Evolutionary conservation across 1,140 invertebrate species (phyloP).

Genomic region (Lepidurus packardi): DNA sequence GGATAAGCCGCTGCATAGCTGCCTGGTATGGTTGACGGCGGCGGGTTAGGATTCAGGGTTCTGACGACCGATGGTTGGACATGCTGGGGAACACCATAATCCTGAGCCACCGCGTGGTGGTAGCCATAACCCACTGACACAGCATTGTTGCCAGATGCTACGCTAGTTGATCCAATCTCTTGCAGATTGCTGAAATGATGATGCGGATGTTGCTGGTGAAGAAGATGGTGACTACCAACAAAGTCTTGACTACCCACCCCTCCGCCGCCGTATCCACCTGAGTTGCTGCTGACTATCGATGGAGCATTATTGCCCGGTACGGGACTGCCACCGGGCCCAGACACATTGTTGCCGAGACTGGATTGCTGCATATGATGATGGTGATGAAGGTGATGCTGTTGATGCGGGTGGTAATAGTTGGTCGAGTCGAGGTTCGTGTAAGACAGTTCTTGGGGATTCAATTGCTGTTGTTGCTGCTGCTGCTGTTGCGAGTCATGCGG

Average conservation of each 20-base stretch:
- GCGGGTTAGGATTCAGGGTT: conserved; percentile 37
- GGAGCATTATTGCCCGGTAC: conserved; percentile 31
- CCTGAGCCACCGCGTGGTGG: conserved; percentile 29
- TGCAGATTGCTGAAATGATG: conserved; percentile 26
- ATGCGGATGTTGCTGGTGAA: conserved; percentile 26
- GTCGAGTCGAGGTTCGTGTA: conserved; percentile 82
- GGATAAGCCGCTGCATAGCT: conserved; percentile 1
- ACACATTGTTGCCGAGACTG: conserved; percentile 22
- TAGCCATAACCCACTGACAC: conserved; percentile 35
- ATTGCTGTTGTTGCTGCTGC: conserved; percentile 39
- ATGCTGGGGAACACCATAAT: conserved; percentile 42
- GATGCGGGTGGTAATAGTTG: conserved; percentile 37
- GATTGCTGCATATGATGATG: conserved; percentile 37
- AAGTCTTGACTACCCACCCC: conserved; percentile 31
- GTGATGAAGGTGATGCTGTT: conserved; percentile 36
- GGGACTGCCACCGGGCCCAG: conserved; percentile 15
- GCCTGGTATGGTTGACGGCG: not conserved
- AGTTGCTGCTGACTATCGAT: not conserved
- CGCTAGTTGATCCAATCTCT: conserved; percentile 14
- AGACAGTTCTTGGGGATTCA: conserved; percentile 65
- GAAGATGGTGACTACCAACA: conserved; percentile 32
- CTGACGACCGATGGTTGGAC: conserved; percentile 37
- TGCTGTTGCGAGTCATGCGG: conserved; percentile 38
- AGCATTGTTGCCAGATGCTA: conserved; percentile 1
- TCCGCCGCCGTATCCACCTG: not conserved